These are phyloP conservation scores for Gymnoscelis rufifasciata DNA, from an alignment of 2,888 invertebrate genomes.

Conservation along the genomic window DNA sequence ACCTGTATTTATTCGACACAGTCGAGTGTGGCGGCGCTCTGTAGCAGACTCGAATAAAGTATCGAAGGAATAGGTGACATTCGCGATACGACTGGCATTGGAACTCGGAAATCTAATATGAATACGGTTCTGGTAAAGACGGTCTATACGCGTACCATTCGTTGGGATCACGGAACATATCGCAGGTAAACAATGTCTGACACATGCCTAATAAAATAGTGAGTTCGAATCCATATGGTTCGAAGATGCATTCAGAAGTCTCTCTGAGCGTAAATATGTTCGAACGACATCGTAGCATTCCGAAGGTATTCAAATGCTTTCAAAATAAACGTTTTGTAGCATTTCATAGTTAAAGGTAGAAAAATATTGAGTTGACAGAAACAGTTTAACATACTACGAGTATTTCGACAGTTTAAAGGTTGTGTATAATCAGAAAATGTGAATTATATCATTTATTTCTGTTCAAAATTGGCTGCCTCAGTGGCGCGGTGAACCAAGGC, in stretches of 20 bases:
- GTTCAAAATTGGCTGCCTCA: no score
- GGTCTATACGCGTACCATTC: conserved; percentile 49
- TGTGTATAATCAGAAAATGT: no score
- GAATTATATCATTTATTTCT: no score
- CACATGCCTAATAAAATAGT: conserved; percentile 52
- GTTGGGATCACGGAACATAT: conserved; percentile 43
- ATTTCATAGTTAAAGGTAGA: no score
- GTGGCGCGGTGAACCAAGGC: no score
- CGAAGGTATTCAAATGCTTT: no score
- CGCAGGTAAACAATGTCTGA: conserved; percentile 49
- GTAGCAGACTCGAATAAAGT: conserved; percentile 69
- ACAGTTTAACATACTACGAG: no score
- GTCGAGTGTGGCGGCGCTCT: conserved; percentile 60
- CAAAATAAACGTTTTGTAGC: no score
- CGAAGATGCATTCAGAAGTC: conserved; percentile 15
- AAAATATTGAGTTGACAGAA: no score
- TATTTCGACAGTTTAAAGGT: no score
- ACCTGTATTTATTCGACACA: conserved; percentile 73
- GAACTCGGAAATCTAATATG: conserved; percentile 74
- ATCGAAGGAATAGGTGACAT: conserved; percentile 69
- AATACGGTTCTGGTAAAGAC: conserved; percentile 73
- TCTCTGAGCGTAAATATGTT: conserved; percentile 12
- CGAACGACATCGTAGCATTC: conserved; percentile 9
- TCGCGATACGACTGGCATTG: conserved; percentile 66
- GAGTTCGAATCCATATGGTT: conserved; percentile 20